Evolutionary conservation across 2,888 invertebrate genomes (phyloP), one percentile per base, ranked within the genome.

Genomic region (Diarsia mendica): DNA sequence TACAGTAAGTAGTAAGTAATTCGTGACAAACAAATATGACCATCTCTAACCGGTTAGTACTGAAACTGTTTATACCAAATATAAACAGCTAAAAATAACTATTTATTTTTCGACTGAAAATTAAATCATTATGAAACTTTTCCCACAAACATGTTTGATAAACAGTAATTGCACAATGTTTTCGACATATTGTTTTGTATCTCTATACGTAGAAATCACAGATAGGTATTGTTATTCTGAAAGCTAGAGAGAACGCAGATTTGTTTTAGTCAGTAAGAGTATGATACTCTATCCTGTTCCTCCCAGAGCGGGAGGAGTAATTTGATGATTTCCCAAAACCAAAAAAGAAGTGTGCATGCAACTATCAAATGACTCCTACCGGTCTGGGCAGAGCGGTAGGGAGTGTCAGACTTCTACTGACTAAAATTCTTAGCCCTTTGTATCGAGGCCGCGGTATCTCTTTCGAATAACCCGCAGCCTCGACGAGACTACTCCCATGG

Each of bases 31-130:
- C 39, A 75, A 67, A 63, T 15, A 55, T 9, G 51, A 0, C 11
- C 48, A 33, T 79, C 46, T 60, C 0, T 44, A 81, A 63, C 61
- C 8, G 5, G 76, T 61, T 0, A 53, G 0, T 23, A 75, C 82
- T 55, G 13, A 20, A 66, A n/a, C 28, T 66, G 20, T 75, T 66
- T 61, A 44, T 28, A 48, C 9, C 1, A 5, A 55, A 13, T 58
- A 4, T 55, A 0, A 48, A 39, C n/a, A n/a, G n/a, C 39, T 39
- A 39, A 6, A 39, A 39, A 39, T 8, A 39, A 39, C 39, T 8
- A 39, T 8, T 39, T 39, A 39, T 39, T 39, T 39, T 39, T 39
- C 39, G 6, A 39, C 39, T 39, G 11, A 48, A 2, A 6, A 67
- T n/a, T 8, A n/a, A 49, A 51, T 46, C 51, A 48, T 70, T 79